Conservation (phyloP, 1,140 invertebrate genomes). For the Calosoma granatense region DNA sequence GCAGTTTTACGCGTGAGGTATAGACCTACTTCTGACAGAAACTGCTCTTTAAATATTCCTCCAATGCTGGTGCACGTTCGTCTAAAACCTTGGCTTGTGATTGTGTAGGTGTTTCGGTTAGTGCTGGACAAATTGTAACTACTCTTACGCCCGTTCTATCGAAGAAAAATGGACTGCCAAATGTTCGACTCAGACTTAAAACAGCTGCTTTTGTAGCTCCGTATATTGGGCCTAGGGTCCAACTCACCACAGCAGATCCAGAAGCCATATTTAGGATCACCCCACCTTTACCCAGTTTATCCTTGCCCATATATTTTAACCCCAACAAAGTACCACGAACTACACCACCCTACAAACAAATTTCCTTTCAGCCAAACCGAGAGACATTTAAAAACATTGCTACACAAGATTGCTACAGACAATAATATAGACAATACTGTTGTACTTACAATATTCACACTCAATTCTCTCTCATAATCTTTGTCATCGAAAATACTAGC, state of each 20-base stretch:
- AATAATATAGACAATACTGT: no score
- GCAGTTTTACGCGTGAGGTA: no score
- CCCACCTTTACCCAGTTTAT: constrained; percentile 55
- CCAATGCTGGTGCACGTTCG: no score
- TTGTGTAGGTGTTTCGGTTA: constrained; percentile 40
- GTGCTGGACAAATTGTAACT: constrained; percentile 39
- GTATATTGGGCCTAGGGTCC: constrained; percentile 59
- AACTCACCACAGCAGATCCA: constrained; percentile 53
- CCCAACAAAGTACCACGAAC: constrained; percentile 59
- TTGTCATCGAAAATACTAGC: constrained; percentile 66
- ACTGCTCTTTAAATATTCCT: no score
- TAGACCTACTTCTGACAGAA: no score
- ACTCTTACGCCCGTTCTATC: constrained; percentile 39
- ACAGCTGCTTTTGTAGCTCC: constrained; percentile 50
- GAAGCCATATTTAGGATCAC: constrained; percentile 56
- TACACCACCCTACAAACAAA: constrained; percentile 51
- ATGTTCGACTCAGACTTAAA: not conserved
- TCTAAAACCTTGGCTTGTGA: no score
- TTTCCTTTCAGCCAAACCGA: no score
- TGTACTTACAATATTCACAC: constrained; percentile 59
- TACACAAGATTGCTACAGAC: no score
- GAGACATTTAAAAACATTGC: no score
- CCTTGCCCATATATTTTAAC: constrained; percentile 57
- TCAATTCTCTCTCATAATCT: constrained; percentile 64
- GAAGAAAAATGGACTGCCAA: constrained; percentile 39